Conservation (phyloP, 2,797 vertebrate species). For the Cyclura pinguis region DNA sequence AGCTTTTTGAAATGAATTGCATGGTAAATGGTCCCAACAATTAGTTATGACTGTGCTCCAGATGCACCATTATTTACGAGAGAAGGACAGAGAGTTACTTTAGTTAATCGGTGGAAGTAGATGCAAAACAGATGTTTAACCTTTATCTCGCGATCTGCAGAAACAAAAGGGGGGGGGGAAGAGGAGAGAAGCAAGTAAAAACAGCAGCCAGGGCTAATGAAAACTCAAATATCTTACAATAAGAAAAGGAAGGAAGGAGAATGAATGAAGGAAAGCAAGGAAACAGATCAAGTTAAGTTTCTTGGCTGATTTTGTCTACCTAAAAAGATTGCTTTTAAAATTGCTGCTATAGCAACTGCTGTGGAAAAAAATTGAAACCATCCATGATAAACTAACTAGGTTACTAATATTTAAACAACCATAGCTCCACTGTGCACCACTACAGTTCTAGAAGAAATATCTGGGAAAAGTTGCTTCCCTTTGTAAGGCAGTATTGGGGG, state of each 20-base stretch:
- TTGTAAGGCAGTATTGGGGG: neutral
- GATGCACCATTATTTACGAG: constrained; percentile 71
- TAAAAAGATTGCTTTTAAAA: constrained; percentile 48
- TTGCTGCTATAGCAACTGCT: constrained; percentile 39
- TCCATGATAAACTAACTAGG: neutral
- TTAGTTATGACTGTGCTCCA: constrained; percentile 41
- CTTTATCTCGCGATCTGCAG: constrained; percentile 49
- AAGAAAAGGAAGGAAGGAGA: constrained; percentile 21
- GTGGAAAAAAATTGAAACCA: constrained; percentile 16
- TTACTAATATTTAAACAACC: neutral
- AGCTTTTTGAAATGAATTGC: constrained; percentile 55
- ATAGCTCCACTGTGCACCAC: rapidly evolving
- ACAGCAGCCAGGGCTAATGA: constrained; percentile 29
- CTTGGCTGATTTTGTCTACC: too few species aligned
- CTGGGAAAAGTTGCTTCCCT: neutral
- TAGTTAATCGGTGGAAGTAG: constrained; percentile 51
- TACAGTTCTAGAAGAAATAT: neutral
- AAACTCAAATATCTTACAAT: constrained; percentile 37
- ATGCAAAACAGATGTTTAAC: constrained; percentile 79
- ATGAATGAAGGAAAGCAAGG: constrained; percentile 37
- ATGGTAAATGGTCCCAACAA: constrained; percentile 43
- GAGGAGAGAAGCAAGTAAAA: constrained; percentile 45
- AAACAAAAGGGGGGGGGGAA: constrained; percentile 49
- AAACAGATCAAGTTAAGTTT: neutral
- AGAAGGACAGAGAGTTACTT: constrained; percentile 56